Evolutionary conservation across 2,797 vertebrate species (phyloP), one percentile per base, ranked within the genome.

Genomic region (Gymnodraco acuticeps): DNA sequence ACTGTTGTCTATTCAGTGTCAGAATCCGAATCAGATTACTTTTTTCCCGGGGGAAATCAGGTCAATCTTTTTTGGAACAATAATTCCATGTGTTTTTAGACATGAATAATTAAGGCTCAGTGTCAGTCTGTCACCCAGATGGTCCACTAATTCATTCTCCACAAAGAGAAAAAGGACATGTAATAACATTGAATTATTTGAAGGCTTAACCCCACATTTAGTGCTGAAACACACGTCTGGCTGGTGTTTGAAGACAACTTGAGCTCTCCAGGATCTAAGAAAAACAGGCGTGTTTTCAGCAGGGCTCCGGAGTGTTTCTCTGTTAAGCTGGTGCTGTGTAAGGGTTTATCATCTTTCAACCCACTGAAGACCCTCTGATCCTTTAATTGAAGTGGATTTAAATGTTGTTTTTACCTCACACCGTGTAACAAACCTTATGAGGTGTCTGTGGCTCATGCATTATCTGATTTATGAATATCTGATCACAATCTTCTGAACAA

Each of bases 361-460:
- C 27, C 3, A 14, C 53, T 47, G 8, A 55, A 47, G 17, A 65
- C 47, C 47, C 56, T 67, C 16, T 69, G 51, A 75, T 64, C 53
- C 64, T 64, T 61, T 61, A 73, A 72, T 53, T 69, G 54, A 61
- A 43, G 38, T 61, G 38, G 31, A 64, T 64, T 64, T 52, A 55
- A 20, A 62, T 54, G 48, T 50, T 38, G 2, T 69, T 76, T 73
- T 70, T 20, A 55, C 27, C 38, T 52, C n/a, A 52, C 56, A 67
- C 27, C 65, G 54, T 73, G 48, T 51, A 42, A 66, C 70, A 61
- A 23, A 82, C 48, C 51, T 51, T 27, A 53, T 72, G 53, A 43
- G 41, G 31, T 38, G 47, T 70, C 15, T 63, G 81, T 64, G 71
- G 74, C 31, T 75, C 82, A 60, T 54, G 48, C 33, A 33, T 33